These are phyloP conservation scores for Watsonalla binaria DNA, from an alignment of 2,888 invertebrate species.

Conservation along the genomic window DNA sequence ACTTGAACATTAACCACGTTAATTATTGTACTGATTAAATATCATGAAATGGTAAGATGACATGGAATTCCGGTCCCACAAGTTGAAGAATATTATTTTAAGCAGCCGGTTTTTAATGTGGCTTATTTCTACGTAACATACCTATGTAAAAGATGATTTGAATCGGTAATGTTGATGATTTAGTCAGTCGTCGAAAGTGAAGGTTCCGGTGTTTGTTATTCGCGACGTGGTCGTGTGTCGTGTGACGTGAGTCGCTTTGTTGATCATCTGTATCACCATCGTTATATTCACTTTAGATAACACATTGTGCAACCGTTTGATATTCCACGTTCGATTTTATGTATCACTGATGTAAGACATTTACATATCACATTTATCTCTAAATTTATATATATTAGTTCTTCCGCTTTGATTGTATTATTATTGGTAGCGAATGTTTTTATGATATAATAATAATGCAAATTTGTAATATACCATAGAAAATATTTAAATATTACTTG, in stretches of 20 bases:
- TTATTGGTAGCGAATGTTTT: too few species aligned
- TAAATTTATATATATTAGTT: background rate
- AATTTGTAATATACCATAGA: too few species aligned
- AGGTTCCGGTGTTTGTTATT: constrained; percentile 70
- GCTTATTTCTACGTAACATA: constrained; percentile 28
- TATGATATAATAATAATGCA: too few species aligned
- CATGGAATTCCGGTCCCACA: constrained; percentile 28
- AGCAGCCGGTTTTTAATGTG: constrained; percentile 32
- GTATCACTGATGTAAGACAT: constrained; percentile 3
- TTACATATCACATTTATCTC: background rate
- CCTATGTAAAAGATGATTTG: constrained; percentile 14
- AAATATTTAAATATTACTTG: too few species aligned
- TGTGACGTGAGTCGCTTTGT: constrained; percentile 54
- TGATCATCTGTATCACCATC: constrained; percentile 34
- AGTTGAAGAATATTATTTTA: constrained; percentile 23
- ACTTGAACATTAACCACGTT: background rate
- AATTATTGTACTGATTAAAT: background rate
- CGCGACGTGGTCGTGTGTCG: constrained; percentile 37
- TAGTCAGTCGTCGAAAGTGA: constrained; percentile 68
- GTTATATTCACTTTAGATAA: constrained; percentile 12
- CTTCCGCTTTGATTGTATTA: background rate
- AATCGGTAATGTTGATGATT: constrained; percentile 43
- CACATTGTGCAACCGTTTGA: constrained; percentile 29
- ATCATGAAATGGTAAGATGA: constrained; percentile 10
- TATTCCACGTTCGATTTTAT: constrained; percentile 13